These are phyloP conservation scores for Dolichomitus sp. DNA, from an alignment of 2,888 invertebrate genomes.

Conservation along the genomic window DNA sequence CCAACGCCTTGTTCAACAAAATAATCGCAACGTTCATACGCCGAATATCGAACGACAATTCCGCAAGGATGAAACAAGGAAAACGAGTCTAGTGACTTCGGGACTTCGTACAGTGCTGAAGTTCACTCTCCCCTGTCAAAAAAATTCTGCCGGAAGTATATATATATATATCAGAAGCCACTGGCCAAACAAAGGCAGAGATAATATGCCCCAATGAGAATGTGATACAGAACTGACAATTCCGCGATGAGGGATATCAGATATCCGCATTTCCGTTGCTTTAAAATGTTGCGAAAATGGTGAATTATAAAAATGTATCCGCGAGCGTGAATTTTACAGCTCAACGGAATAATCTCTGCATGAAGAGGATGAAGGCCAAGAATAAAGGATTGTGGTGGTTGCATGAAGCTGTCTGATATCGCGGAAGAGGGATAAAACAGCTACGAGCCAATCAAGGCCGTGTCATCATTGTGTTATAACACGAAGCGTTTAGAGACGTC, in stretches of 20 bases:
- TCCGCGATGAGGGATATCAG: not conserved
- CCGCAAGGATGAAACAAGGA: not conserved
- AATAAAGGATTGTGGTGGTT: not conserved
- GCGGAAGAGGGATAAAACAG: slow-evolving; percentile 30
- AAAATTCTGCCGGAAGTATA: not conserved
- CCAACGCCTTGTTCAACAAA: not conserved
- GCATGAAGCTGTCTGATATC: slow-evolving; percentile 10
- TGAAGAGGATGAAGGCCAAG: not conserved
- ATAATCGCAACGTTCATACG: not conserved
- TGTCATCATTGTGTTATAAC: slow-evolving; percentile 8
- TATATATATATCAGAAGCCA: not conserved
- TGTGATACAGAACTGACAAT: not conserved
- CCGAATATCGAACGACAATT: not conserved
- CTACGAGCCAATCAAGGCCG: slow-evolving; percentile 35
- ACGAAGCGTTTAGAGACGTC: slow-evolving; percentile 10
- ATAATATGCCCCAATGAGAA: not conserved
- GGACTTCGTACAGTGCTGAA: not conserved
- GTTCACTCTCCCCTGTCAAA: not conserved
- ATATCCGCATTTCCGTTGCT: not conserved
- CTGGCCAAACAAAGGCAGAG: not conserved
- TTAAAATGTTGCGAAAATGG: not conserved
- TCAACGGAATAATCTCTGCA: not conserved
- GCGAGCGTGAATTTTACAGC: too few species aligned
- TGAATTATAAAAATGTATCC: not conserved
- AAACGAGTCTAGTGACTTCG: not conserved